These are phyloP conservation scores for Tetranychus cinnabarinus DNA, from an alignment of 1,140 invertebrate genomes.

Conservation along the genomic window DNA sequence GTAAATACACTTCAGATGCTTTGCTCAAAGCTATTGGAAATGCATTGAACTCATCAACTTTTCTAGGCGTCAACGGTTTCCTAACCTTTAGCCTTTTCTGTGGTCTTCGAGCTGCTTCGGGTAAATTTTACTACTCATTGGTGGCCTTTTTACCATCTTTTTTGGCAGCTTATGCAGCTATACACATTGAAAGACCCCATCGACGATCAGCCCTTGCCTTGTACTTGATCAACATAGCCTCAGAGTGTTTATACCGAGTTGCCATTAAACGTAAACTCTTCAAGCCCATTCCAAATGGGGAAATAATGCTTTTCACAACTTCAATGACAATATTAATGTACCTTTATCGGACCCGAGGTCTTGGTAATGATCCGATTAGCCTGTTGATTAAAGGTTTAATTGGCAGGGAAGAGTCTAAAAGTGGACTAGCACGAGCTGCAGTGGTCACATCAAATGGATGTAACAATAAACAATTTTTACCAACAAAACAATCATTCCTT, in stretches of 20 bases:
- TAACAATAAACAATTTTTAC: too few species aligned
- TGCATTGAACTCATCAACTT: neutral
- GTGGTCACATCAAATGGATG: too few species aligned
- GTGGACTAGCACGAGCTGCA: too few species aligned
- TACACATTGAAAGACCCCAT: conserved; percentile 40
- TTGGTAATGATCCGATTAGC: conserved; percentile 3
- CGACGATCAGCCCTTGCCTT: conserved; percentile 40
- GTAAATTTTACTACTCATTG: neutral
- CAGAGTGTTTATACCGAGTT: conserved; percentile 1
- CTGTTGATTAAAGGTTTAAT: conserved; percentile 2
- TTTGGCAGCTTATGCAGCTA: conserved; percentile 1
- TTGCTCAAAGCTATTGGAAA: neutral
- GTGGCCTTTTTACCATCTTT: neutral
- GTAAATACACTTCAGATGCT: neutral
- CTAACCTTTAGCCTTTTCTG: neutral
- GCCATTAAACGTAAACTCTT: conserved; percentile 26
- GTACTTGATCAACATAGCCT: conserved; percentile 51
- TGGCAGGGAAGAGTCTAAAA: conserved; percentile 1
- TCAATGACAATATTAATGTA: conserved; percentile 1
- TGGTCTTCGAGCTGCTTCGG: neutral
- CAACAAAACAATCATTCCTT: too few species aligned
- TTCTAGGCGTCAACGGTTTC: neutral
- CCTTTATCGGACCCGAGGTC: conserved; percentile 1
- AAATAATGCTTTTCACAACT: conserved; percentile 19
- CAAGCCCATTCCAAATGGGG: conserved; percentile 33